Base-by-base conservation (phyloP, 2,113 vertebrate genomes). In the Noturus placidus region DNA sequence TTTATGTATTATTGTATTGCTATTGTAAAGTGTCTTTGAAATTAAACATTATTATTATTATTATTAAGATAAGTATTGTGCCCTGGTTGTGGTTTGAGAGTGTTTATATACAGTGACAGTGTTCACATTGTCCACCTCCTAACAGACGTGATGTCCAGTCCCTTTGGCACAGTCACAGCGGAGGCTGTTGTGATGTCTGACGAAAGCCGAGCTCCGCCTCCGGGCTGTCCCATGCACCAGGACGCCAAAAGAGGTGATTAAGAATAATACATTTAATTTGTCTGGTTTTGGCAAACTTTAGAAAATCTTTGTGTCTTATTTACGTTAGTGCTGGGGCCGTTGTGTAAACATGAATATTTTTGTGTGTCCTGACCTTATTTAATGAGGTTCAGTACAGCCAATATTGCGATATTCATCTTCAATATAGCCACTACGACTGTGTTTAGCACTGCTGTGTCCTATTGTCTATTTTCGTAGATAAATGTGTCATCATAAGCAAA, bases 191-290 rank as follows among this genome's bases (percentile, higher is more conserved):
- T 92, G 25, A 19, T 42, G 79, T 74, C 87, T 0, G 56, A 85
- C 0, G 84, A 80, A 1, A 5, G 61, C 0, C 84, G 1, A 0
- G 74, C 93, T n/a, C 80, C 91, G 0, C 89, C 93, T 25, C 87
- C 92, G 5, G 88, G 91, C 57, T 95, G 94, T 56, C 95, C 95
- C 0, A 91, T 95, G 94, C 94, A 94, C 10, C 93, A 92, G 27
- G 90, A 93, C 59, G 85, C 1, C 69, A 92, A 89, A 8, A 79
- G 46, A 77, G 80, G 90, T 91, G n/a, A 87, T 79, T 11, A 35
- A 1, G 10, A 69, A 19, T 30, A 54, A 10, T 54, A 78, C 14
- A 77, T 6, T 54, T 27, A 4, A 0, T 78, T 4, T 54, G 38
- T 50, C 10, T 22, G 6, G 8, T 27, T 77, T 50, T 13, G 6